Conservation (phyloP, 2,797 vertebrate genomes). For the Arctocebus calabarensis region DNA sequence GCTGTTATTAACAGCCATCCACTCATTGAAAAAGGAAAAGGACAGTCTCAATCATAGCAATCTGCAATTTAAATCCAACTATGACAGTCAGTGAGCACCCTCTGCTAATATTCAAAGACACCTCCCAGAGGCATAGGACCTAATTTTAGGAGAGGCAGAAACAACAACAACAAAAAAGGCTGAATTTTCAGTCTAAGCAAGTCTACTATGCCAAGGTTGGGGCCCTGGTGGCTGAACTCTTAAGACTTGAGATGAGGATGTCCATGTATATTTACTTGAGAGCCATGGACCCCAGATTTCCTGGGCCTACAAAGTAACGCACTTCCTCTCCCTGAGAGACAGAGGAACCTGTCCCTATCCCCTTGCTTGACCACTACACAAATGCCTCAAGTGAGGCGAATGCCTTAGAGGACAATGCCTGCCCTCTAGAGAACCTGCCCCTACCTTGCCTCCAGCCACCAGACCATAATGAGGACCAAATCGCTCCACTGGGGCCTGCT, state of each 20-base stretch:
- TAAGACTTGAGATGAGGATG: neutral
- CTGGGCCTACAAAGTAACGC: neutral
- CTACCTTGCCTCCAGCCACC: neutral
- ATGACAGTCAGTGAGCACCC: neutral
- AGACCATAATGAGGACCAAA: neutral
- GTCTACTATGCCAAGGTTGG: neutral
- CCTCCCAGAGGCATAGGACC: neutral
- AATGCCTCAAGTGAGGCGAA: neutral
- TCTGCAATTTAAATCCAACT: neutral
- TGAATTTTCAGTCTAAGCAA: neutral
- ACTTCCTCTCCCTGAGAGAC: neutral
- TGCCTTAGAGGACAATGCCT: neutral
- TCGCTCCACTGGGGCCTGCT: neutral
- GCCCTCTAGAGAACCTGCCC: neutral
- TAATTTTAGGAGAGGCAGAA: neutral
- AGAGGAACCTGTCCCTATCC: neutral
- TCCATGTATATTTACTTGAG: neutral
- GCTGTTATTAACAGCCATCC: neutral
- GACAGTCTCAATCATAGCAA: neutral
- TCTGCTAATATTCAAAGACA: neutral
- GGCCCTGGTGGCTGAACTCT: neutral
- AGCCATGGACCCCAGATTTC: neutral
- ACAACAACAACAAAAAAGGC: neutral
- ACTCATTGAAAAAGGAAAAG: neutral
- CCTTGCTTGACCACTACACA: neutral